Conservation (phyloP, 2,113 vertebrate genomes). For the Tursiops truncatus region DNA sequence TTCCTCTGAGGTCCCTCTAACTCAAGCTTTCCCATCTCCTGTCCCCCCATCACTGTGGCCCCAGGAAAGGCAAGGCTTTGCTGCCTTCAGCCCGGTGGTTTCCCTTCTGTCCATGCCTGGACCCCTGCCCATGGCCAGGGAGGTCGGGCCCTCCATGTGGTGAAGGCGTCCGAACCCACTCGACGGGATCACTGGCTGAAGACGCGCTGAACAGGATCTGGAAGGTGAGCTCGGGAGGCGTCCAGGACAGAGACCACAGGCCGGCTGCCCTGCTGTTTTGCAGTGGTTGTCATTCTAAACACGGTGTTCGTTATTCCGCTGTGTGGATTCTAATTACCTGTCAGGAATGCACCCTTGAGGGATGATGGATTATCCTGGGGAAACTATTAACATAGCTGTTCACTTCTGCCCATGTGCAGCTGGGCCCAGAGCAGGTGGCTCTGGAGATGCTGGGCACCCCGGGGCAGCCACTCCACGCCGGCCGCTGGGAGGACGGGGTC, state of each 20-base stretch:
- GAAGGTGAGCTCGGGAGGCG: slow-evolving; percentile 62
- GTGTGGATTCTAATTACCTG: slow-evolving; percentile 91
- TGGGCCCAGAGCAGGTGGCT: slow-evolving; percentile 68
- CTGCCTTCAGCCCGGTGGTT: not conserved
- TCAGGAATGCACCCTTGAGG: slow-evolving; percentile 87
- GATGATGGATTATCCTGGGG: slow-evolving; percentile 88
- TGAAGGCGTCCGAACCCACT: slow-evolving; percentile 39
- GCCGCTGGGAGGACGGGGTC: slow-evolving; percentile 43
- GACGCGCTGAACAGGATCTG: slow-evolving; percentile 41
- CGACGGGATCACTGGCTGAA: slow-evolving; percentile 52
- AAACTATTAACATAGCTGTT: slow-evolving; percentile 87
- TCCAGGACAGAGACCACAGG: slow-evolving; percentile 58
- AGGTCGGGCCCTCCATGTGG: not conserved
- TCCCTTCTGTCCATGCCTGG: not conserved
- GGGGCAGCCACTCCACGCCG: not conserved
- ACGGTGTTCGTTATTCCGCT: slow-evolving; percentile 80
- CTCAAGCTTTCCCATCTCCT: not conserved
- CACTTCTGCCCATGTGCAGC: slow-evolving; percentile 76
- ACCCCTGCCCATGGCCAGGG: not conserved
- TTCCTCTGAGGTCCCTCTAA: not conserved
- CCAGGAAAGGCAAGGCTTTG: not conserved
- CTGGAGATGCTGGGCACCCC: slow-evolving; percentile 38
- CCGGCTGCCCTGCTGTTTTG: slow-evolving; percentile 68
- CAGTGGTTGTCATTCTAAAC: slow-evolving; percentile 81
- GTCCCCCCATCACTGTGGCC: rapidly evolving